Evolutionary conservation across 2,888 invertebrate genomes (phyloP).

Genomic region (Meganola albula): DNA sequence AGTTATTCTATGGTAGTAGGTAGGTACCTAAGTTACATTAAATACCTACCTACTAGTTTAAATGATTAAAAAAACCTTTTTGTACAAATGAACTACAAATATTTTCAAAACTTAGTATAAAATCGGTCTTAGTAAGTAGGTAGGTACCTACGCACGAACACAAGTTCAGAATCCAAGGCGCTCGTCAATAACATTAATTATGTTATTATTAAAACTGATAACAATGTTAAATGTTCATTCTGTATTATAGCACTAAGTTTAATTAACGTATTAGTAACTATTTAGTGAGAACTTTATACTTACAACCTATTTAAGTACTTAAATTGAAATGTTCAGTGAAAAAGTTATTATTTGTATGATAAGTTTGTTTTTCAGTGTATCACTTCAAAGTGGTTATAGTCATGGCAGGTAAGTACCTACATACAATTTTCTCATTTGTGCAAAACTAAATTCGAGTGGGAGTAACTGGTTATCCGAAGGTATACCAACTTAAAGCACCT

Average conservation of each 20-base stretch:
- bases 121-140: not conserved
- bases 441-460: too few species aligned
- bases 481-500: too few species aligned
- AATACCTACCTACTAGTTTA: too few species aligned
- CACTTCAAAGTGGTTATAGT: constrained; percentile 23
- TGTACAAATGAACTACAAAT: too few species aligned
- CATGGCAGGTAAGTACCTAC: constrained; percentile 35
- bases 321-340: constrained; percentile 17
- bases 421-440: too few species aligned
- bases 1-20: too few species aligned
- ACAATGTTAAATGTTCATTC: constrained; percentile 53
- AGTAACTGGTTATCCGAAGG: too few species aligned
- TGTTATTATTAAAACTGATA: constrained; percentile 49
- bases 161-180: constrained; percentile 19
- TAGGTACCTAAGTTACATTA: too few species aligned
- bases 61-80: too few species aligned
- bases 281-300: too few species aligned
- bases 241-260: too few species aligned
- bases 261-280: constrained; percentile 17
- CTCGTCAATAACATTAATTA: constrained; percentile 58
- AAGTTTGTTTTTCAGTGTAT: constrained; percentile 21
- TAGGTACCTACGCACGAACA: not conserved
- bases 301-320: too few species aligned
- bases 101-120: not conserved
- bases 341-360: constrained; percentile 21